A percentile compares a stretch with the other conserved stretches of the same genome.
These are phyloP conservation scores for Brachyhypopomus gauderio DNA, from an alignment of 2,113 vertebrate genomes.

Conservation along the genomic window DNA sequence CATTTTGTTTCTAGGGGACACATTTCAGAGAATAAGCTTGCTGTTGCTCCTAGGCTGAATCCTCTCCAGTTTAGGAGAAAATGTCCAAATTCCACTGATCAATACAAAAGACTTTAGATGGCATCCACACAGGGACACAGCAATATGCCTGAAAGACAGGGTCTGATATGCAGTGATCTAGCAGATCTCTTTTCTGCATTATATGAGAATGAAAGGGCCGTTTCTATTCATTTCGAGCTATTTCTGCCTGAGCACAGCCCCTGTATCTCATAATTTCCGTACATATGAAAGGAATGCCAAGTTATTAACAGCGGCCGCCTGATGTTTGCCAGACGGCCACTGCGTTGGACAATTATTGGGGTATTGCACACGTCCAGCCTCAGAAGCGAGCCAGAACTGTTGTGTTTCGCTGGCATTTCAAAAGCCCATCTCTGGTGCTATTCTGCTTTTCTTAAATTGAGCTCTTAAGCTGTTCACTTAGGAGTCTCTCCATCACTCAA, in stretches of 20 bases:
- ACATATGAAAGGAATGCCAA: constrained; percentile 26
- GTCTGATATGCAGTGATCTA: neutral
- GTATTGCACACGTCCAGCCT: too few relatives aligned
- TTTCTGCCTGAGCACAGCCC: constrained; percentile 15
- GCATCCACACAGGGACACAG: constrained; percentile 25
- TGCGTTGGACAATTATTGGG: neutral
- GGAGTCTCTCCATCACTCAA: neutral
- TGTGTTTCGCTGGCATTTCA: neutral
- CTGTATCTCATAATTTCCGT: constrained; percentile 35
- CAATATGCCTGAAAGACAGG: constrained; percentile 34
- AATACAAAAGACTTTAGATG: constrained; percentile 42
- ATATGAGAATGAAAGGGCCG: constrained; percentile 18
- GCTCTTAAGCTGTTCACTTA: neutral
- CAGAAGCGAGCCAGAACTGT: neutral
- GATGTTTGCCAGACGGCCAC: neutral
- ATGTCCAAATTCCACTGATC: constrained; percentile 33
- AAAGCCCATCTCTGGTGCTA: neutral
- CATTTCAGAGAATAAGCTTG: constrained; percentile 12
- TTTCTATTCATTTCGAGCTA: constrained; percentile 11
- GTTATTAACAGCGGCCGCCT: neutral
- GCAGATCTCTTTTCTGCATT: constrained; percentile 16
- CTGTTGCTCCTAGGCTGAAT: constrained; percentile 29
- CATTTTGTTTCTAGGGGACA: constrained; percentile 36
- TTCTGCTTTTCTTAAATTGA: neutral
- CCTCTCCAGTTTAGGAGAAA: constrained; percentile 38